These are phyloP conservation scores for Sphaeridia pumilis DNA, from an alignment of 2,888 invertebrate genomes.

Conservation along the genomic window DNA sequence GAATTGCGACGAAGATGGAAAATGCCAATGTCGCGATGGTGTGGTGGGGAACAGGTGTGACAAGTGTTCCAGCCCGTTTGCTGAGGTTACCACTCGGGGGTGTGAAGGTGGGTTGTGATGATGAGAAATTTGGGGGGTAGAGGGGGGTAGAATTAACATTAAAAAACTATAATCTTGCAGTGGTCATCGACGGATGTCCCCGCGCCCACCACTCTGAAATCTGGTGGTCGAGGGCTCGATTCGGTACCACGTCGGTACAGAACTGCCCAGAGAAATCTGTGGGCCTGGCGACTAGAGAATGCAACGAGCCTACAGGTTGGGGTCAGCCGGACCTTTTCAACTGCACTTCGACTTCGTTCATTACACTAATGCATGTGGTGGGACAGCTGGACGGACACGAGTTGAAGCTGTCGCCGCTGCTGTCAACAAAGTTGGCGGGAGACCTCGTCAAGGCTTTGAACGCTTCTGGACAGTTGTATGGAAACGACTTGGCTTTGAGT, in stretches of 20 bases:
- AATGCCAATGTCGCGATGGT: constrained; percentile 78
- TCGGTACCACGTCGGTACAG: constrained; percentile 62
- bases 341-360: constrained; percentile 77
- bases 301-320: constrained; percentile 69
- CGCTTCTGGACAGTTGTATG: constrained; percentile 56
- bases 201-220: constrained; percentile 67
- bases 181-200: constrained; percentile 88
- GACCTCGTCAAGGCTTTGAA: constrained; percentile 61
- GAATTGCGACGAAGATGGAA: constrained; percentile 69
- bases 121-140: background rate
- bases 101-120: constrained; percentile 77
- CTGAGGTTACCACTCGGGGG: constrained; percentile 76
- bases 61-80: constrained; percentile 80
- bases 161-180: too few species aligned
- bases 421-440: constrained; percentile 70
- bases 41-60: constrained; percentile 88
- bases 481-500: constrained; percentile 73
- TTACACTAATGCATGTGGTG: constrained; percentile 38
- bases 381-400: constrained; percentile 66
- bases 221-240: constrained; percentile 87
- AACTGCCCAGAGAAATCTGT: constrained; percentile 56
- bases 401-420: constrained; percentile 67
- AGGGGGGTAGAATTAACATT: too few species aligned
- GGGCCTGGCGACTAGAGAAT: constrained; percentile 69
- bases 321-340: constrained; percentile 80